Conservation (phyloP, 2,888 invertebrate genomes). For the Lobophora halterata region DNA sequence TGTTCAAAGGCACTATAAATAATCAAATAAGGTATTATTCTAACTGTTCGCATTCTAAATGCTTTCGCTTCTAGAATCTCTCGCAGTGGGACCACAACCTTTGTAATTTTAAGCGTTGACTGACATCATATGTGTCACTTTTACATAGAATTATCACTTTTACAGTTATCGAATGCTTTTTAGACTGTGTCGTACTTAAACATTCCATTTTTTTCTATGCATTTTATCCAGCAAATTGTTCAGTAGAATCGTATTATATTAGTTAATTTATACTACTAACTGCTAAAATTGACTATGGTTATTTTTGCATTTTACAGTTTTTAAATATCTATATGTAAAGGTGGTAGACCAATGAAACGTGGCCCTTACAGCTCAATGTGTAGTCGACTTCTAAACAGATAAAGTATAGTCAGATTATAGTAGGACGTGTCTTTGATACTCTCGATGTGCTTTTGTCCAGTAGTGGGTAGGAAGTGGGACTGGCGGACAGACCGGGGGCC, state of each 20-base stretch:
- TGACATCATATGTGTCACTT: conserved; percentile 66
- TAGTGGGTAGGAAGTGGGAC: conserved; percentile 46
- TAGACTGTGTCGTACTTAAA: conserved; percentile 78
- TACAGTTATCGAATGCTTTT: conserved; percentile 56
- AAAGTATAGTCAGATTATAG: conserved; percentile 66
- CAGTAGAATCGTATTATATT: conserved; percentile 52
- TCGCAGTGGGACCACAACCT: conserved; percentile 43
- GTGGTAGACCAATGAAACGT: conserved; percentile 50
- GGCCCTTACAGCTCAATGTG: conserved; percentile 76
- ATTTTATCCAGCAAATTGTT: conserved; percentile 55
- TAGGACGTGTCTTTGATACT: conserved; percentile 77
- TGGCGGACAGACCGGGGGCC: conserved; percentile 1
- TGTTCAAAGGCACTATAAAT: too few species aligned
- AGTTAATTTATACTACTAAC: conserved; percentile 66
- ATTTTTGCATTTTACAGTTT: conserved; percentile 59
- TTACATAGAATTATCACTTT: conserved; percentile 46
- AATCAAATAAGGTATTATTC: neutral
- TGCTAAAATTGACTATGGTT: conserved; percentile 51
- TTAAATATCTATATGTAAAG: conserved; percentile 45
- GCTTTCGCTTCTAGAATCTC: conserved; percentile 21
- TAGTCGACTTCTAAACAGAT: conserved; percentile 61
- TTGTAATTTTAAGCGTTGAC: conserved; percentile 63
- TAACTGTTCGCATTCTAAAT: too few species aligned
- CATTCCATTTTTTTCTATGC: conserved; percentile 70
- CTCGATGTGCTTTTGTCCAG: conserved; percentile 77